phyloP scores from a whole-genome alignment of 2,797 vertebrate species.

The Scolopax bukidnonensis region DNA sequence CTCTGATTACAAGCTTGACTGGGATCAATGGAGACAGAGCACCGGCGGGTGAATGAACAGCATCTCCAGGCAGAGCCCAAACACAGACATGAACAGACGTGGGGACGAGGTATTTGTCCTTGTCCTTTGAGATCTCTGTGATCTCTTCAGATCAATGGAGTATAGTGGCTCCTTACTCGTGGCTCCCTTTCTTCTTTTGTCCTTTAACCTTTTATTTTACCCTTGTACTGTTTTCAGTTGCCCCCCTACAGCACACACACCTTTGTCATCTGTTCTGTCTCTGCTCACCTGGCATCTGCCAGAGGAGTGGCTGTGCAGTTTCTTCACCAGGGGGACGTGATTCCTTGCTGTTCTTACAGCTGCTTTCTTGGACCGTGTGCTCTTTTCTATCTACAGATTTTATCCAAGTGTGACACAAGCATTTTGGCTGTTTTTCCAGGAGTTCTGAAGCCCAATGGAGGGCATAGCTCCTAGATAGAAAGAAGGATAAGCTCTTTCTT shows the following conservation, averaged over 20 bases:
- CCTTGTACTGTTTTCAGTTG: background rate
- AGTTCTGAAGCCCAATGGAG: background rate
- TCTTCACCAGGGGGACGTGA: background rate
- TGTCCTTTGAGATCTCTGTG: background rate
- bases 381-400: background rate
- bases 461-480: background rate
- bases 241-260: background rate
- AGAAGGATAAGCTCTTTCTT: background rate
- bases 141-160: background rate
- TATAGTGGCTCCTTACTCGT: background rate
- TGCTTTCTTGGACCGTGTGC: background rate
- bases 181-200: background rate
- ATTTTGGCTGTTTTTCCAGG: background rate
- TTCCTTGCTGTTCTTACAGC: background rate
- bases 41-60: background rate
- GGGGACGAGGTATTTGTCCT: background rate
- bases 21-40: slow-evolving; percentile 7
- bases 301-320: background rate
- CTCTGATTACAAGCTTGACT: slow-evolving; percentile 11
- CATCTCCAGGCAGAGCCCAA: background rate
- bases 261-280: background rate
- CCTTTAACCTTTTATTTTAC: background rate
- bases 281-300: background rate
- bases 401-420: background rate
- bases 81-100: background rate